Base-by-base conservation (phyloP, 2,888 invertebrate species). In the Spatulosminthurus flaviceps region DNA sequence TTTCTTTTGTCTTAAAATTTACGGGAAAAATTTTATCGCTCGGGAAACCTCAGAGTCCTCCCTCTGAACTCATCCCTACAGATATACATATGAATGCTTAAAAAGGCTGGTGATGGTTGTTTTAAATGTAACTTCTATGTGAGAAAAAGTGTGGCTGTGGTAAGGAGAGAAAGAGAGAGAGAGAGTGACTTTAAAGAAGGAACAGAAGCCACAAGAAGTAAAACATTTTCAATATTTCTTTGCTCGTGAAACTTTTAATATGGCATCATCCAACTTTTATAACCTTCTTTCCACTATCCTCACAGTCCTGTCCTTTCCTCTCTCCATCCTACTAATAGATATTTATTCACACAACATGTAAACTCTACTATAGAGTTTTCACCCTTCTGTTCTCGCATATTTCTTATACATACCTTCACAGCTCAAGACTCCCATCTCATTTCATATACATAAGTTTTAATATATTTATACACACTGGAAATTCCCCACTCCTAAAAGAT, bases 1-100 rank as follows among this genome's bases (percentile, higher is more conserved):
- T 78, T 78, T 42, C 24, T 61, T 71, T 74, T 77, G 77, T 77
- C 77, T 71, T 78, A 26, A 60, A 73, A 78, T 73, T 78, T 78
- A 78, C 78, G 78, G 19, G 64, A 64, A 72, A 72, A 72, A 71
- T 78, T 70, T 78, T 78, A 78, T 78, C 73, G 29, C 73, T 19
- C 28, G 24, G 22, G 13, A 64, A 64, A 64, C 43, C 78, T 41
- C 78, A 24, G 34, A 64, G 51, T 64, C 26, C 22, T 64, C 71
- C 21, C 11, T 24, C 4, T 67, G 26, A 24, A 26, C 24, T 9
- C 24, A 24, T 41, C 41, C 7, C 7, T 7, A 41, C 41, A 41
- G 41, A 7, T 41, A n/a, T n/a, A n/a, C n/a, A n/a, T n/a, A n/a
- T n/a, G n/a, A n/a, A n/a, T n/a, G n/a, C n/a, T n/a, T n/a, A n/a